phyloP scores from a whole-genome alignment of 2,113 vertebrate species.

The Suricata suricatta region DNA sequence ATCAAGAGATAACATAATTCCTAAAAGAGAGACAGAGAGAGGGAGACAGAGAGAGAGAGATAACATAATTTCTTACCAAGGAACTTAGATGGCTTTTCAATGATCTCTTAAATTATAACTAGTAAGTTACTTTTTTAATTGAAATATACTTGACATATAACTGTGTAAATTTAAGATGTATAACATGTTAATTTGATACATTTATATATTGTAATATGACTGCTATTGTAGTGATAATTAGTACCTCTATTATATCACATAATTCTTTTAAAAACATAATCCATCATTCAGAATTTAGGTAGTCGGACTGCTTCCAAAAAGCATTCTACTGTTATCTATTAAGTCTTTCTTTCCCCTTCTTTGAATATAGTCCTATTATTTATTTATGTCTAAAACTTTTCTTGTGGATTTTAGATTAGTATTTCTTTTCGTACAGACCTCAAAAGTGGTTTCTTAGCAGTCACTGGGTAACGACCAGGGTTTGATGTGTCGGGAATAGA shows the following conservation, averaged over 20 bases:
- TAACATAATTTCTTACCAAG: constrained; percentile 13
- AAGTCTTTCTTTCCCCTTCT: constrained; percentile 15
- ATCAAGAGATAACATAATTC: constrained; percentile 23
- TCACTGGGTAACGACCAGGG: constrained; percentile 50
- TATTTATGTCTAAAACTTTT: constrained; percentile 56
- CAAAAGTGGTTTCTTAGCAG: constrained; percentile 29
- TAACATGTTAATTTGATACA: neutral
- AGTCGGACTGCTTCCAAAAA: constrained; percentile 30
- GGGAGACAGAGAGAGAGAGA: neutral
- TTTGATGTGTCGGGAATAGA: constrained; percentile 51
- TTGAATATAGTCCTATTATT: neutral
- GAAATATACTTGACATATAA: constrained; percentile 2
- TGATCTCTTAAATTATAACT: neutral
- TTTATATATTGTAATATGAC: neutral
- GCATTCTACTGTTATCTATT: neutral
- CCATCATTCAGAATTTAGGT: constrained; percentile 30
- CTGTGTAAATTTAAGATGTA: neutral
- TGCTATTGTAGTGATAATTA: neutral
- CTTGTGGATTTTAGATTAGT: constrained; percentile 17
- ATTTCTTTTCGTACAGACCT: constrained; percentile 39
- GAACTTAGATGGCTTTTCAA: neutral
- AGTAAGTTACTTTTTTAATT: neutral
- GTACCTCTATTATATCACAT: neutral
- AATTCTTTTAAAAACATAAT: neutral
- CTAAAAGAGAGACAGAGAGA: neutral